phyloP scores from a whole-genome alignment of 1,140 invertebrate species.

The Drosophila saltans region DNA sequence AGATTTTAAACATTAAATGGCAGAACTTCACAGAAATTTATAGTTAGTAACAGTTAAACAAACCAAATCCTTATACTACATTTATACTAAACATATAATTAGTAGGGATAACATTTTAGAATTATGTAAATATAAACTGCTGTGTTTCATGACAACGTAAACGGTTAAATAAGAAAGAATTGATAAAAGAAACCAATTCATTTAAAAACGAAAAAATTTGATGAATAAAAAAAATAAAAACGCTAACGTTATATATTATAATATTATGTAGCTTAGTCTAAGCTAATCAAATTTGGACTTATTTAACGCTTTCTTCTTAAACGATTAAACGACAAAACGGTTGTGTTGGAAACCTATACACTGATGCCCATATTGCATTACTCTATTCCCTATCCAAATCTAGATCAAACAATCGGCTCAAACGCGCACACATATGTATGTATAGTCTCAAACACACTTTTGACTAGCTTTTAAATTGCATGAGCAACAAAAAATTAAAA shows the following conservation, averaged over 20 bases:
- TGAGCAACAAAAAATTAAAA: slow-evolving; percentile 34
- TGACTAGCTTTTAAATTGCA: slow-evolving; percentile 65
- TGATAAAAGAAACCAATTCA: slow-evolving; percentile 10
- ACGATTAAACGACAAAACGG: slow-evolving; percentile 46
- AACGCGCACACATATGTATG: slow-evolving; percentile 24
- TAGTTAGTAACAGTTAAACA: slow-evolving; percentile 74
- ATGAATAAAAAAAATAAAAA: slow-evolving; percentile 4
- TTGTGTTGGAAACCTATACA: slow-evolving; percentile 70
- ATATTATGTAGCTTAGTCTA: slow-evolving; percentile 46
- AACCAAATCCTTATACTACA: slow-evolving; percentile 46
- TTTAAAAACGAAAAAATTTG: slow-evolving; percentile 25
- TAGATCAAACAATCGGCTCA: slow-evolving; percentile 36
- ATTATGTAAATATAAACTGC: slow-evolving; percentile 73
- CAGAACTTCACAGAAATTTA: slow-evolving; percentile 42
- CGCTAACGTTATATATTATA: background rate
- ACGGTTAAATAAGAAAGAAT: slow-evolving; percentile 44
- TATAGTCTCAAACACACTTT: slow-evolving; percentile 33
- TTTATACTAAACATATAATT: slow-evolving; percentile 37
- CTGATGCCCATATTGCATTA: slow-evolving; percentile 57
- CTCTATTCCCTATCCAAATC: slow-evolving; percentile 22
- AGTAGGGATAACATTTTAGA: slow-evolving; percentile 20
- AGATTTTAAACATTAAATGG: slow-evolving; percentile 69
- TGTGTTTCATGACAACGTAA: slow-evolving; percentile 83
- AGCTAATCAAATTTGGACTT: slow-evolving; percentile 33
- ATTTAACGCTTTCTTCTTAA: slow-evolving; percentile 53